Base-by-base conservation (phyloP, 2,888 invertebrate genomes). In the Aphidoletes aphidimyza region DNA sequence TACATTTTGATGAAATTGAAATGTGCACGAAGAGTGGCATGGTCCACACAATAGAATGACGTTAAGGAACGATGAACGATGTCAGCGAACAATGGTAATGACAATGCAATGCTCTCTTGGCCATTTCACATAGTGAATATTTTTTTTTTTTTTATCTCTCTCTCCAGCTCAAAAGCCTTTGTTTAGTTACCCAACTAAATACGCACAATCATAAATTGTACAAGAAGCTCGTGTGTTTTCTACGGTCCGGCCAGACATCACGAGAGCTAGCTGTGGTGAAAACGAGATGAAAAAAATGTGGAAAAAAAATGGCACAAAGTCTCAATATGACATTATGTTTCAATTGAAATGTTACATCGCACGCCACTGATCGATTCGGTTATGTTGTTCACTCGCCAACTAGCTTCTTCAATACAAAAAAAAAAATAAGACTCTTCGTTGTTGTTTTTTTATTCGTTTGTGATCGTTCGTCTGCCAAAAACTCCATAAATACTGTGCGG, bases 1-100 rank as follows among this genome's bases (percentile, higher is more conserved):
- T n/a, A 54, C 54, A 54, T 54, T 54, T 54, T 54, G 54, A 54
- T 54, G 54, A 54, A n/a, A 54, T 54, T 54, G 54, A 54, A 54
- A 3, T 11, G 54, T 54, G 54, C 22, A 26, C n/a, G n/a, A n/a
- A n/a, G n/a, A n/a, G n/a, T n/a, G n/a, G n/a, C n/a, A n/a, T n/a
- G n/a, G 11, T 3, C 22, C n/a, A 54, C 5, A 26, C 54, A 54
- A 54, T 54, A 11, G 26, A 54, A n/a, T n/a, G n/a, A n/a, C n/a
- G 54, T 54, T 54, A 26, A 54, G 54, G 11, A 54, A 54, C n/a
- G 19, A 17, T 19, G n/a, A 26, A 8, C 54, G 54, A 22, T 26
- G 54, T 22, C n/a, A n/a, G n/a, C n/a, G 54, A 54, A 54, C 54
- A 54, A 54, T 54, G 54, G 26, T 3, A 54, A 54, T 54, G 11